phyloP scores from a whole-genome alignment of 2,888 invertebrate genomes.

The Habroteleia sp. region DNA sequence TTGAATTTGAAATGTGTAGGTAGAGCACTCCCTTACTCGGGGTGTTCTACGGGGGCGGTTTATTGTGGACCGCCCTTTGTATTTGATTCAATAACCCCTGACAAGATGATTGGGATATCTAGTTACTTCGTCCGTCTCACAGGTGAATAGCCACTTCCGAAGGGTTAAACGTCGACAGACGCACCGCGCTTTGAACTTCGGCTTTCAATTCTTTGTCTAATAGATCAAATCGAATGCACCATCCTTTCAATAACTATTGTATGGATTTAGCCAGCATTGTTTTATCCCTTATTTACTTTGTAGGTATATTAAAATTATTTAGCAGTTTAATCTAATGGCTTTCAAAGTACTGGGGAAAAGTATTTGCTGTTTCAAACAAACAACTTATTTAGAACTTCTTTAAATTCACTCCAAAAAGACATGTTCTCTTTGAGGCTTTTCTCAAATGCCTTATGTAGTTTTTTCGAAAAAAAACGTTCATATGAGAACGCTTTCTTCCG shows the following conservation, averaged over 20 bases:
- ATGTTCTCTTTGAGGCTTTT: too few species aligned
- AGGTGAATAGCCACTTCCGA: constrained; percentile 73
- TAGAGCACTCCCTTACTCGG: constrained; percentile 59
- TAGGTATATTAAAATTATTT: too few species aligned
- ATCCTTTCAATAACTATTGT: not conserved
- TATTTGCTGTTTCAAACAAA: too few species aligned
- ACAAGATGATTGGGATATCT: constrained; percentile 79
- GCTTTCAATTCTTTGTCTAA: constrained; percentile 30
- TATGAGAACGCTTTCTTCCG: too few species aligned
- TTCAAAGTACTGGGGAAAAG: too few species aligned
- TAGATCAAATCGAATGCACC: constrained; percentile 5
- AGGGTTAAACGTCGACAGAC: constrained; percentile 72
- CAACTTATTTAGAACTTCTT: too few species aligned
- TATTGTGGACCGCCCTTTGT: constrained; percentile 78
- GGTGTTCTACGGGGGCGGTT: constrained; percentile 78
- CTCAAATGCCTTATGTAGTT: too few species aligned
- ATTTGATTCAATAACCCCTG: constrained; percentile 76
- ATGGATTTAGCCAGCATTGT: too few species aligned
- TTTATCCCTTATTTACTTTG: not conserved
- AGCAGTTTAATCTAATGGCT: too few species aligned
- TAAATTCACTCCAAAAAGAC: too few species aligned
- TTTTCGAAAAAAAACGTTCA: too few species aligned
- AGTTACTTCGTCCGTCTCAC: constrained; percentile 72
- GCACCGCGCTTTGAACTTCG: constrained; percentile 36
- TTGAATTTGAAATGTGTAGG: constrained; percentile 44